Evolutionary conservation across 2,113 vertebrate genomes (phyloP), one percentile per base, ranked within the genome.

Genomic region (Lucifuga dentata): DNA sequence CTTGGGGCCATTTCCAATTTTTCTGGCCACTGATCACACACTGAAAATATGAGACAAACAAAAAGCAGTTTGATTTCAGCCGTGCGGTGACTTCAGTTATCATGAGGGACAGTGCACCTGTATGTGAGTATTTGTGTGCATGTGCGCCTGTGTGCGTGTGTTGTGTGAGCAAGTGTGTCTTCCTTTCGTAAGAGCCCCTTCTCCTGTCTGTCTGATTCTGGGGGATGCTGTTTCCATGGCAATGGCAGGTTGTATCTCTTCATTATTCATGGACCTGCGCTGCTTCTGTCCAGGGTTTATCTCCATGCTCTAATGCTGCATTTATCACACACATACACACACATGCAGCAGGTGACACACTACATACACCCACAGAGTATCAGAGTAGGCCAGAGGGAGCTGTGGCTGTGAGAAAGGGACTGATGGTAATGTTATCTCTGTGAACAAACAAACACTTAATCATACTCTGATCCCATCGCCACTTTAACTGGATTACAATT

Each of bases 161-260:
- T n/a, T 45, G 43, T 21, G 43, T 45, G 43, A 20, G 43, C 11
- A 49, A 24, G 24, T 19, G 39, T 49, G 32, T 23, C 11, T 68
- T 33, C 53, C 80, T 88, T 81, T 86, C 81, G 77, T 84, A 84
- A 85, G 48, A 62, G 20, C 35, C 53, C 60, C 70, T 60, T 64
- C 74, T 68, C 60, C 77, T 49, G 45, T 81, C 64, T 70, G 29
- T 63, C 39, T 61, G 41, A 86, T 87, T 74, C 71, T 26, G 67
- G 53, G 57, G 71, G 68, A 84, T 76, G 77, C 60, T 73, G 88
- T 92, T 92, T 78, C 89, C 81, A 92, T 88, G 81, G 86, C 78
- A 87, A 92, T 81, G 41, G 49, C 86, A 84, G 80, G 83, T 89
- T 83, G 85, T 55, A 78, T 78, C 73, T 81, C 84, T 92, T 84